phyloP scores from a whole-genome alignment of 2,113 vertebrate species.

The Urocolius indicus region DNA sequence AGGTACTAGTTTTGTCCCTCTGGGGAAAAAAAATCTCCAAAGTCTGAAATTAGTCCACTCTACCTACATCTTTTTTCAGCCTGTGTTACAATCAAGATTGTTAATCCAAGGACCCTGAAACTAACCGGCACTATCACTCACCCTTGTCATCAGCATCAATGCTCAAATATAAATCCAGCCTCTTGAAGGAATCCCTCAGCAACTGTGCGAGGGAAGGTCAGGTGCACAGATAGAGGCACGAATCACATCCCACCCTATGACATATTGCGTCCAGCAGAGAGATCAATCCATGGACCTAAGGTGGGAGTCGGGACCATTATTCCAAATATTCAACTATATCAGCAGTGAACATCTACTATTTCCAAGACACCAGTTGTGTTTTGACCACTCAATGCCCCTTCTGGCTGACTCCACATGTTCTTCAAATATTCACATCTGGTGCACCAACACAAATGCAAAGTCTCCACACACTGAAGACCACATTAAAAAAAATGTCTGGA shows the following conservation, averaged over 20 bases:
- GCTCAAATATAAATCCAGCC: background rate
- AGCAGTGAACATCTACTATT: background rate
- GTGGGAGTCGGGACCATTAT: background rate
- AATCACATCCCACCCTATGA: background rate
- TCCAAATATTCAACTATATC: background rate
- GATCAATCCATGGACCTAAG: rapidly evolving
- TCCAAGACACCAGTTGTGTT: background rate
- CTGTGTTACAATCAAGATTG: background rate
- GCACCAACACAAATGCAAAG: rapidly evolving
- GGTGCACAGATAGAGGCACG: background rate
- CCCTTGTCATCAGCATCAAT: background rate
- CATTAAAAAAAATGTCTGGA: too few relatives aligned
- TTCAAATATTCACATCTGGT: background rate
- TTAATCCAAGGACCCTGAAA: conserved; percentile 25
- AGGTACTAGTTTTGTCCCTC: background rate
- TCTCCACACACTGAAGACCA: background rate
- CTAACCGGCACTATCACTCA: background rate
- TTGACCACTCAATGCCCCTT: too few relatives aligned
- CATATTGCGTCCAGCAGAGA: rapidly evolving
- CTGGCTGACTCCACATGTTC: rapidly evolving
- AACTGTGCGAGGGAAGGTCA: background rate
- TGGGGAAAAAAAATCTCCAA: background rate
- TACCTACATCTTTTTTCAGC: background rate
- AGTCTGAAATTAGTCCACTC: background rate
- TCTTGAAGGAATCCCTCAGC: background rate